Conservation (phyloP, 1,140 invertebrate species). For the Triops longicaudatus region DNA sequence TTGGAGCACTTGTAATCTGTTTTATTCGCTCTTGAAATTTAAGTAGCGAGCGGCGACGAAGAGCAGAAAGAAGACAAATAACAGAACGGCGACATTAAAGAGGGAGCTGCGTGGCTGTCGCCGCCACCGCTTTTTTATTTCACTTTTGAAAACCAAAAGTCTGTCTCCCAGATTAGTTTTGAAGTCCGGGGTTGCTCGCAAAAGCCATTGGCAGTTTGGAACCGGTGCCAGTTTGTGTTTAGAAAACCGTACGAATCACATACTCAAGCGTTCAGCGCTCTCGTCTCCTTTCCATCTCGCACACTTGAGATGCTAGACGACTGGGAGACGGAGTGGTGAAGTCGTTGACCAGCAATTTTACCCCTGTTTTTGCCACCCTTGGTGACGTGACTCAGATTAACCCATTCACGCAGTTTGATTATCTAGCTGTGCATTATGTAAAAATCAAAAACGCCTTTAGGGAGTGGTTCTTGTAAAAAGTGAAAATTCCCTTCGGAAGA, state of each 20-base stretch:
- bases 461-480: too few species aligned
- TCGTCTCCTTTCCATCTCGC: background rate
- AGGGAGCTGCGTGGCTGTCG: too few species aligned
- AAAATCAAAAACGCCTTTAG: too few species aligned
- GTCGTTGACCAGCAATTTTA: background rate
- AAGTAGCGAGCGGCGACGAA: too few species aligned
- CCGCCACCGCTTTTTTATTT: background rate
- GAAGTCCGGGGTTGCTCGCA: background rate
- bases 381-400: background rate
- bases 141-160: background rate
- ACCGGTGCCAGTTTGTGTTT: background rate
- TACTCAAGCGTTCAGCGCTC: constrained; percentile 5
- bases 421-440: background rate
- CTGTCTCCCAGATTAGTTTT: background rate
- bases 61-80: too few species aligned
- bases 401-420: background rate
- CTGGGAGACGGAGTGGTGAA: background rate
- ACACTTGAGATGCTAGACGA: background rate
- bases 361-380: background rate
- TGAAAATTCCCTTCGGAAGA: too few species aligned
- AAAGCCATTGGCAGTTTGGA: background rate
- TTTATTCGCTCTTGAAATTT: too few species aligned
- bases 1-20: background rate
- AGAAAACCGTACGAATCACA: background rate
- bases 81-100: too few species aligned